phyloP scores from a whole-genome alignment of 2,797 vertebrate species.

The Avahi laniger region DNA sequence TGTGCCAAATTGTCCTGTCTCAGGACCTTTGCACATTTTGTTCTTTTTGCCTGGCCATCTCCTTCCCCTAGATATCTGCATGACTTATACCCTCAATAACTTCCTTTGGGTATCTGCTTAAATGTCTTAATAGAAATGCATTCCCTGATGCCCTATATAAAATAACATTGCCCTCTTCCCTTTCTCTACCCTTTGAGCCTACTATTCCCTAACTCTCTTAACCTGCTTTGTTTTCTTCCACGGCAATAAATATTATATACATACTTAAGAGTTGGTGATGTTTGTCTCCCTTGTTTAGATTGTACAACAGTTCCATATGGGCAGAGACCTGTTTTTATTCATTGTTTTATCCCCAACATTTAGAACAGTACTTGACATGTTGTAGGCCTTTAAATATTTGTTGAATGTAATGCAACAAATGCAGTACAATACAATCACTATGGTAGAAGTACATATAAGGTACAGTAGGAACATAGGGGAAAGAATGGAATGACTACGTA shows the following conservation, averaged over 20 bases:
- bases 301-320: neutral
- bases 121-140: neutral
- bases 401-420: conserved; percentile 6
- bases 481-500: neutral
- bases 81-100: neutral
- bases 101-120: neutral
- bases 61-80: neutral
- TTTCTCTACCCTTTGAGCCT: neutral
- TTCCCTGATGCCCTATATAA: neutral
- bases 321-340: conserved; percentile 44
- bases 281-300: conserved; percentile 11
- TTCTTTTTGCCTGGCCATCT: neutral
- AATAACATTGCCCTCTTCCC: conserved; percentile 1
- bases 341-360: neutral
- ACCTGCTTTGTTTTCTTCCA: neutral
- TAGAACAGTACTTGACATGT: conserved; percentile 31
- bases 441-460: neutral
- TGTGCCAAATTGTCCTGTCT: conserved; percentile 3
- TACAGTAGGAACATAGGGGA: neutral
- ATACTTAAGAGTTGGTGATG: neutral
- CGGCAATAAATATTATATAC: conserved; percentile 27
- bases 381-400: conserved; percentile 36
- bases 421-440: neutral
- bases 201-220: neutral
- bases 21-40: neutral